Evolutionary conservation across 2,113 vertebrate genomes (phyloP).

Genomic region (Hippocampus guttulatus): DNA sequence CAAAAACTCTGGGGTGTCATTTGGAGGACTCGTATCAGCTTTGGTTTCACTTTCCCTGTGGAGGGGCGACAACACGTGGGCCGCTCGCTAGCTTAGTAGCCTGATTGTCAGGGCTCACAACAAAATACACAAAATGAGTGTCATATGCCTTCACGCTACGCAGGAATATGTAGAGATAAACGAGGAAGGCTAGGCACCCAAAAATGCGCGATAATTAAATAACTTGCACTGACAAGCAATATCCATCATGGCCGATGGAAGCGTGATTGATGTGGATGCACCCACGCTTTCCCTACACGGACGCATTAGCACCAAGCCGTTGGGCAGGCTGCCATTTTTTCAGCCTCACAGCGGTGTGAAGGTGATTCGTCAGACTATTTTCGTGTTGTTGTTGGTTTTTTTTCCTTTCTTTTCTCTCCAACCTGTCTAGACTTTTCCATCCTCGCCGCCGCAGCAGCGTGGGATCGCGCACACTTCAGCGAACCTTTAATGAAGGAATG

Average conservation of each 20-base stretch:
- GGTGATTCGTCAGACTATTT: slow-evolving; percentile 40
- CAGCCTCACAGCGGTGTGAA: slow-evolving; percentile 36
- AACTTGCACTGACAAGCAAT: neutral
- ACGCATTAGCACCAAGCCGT: neutral
- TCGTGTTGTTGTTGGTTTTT: neutral
- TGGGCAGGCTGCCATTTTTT: neutral
- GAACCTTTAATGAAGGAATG: slow-evolving; percentile 58
- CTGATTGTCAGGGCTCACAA: slow-evolving; percentile 11
- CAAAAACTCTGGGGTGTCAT: neutral
- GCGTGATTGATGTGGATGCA: slow-evolving; percentile 4
- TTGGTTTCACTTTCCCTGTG: slow-evolving; percentile 11
- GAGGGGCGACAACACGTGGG: slow-evolving; percentile 1
- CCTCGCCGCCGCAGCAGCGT: slow-evolving; percentile 25
- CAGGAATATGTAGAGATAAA: neutral
- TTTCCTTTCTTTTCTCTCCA: neutral
- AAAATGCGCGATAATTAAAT: neutral
- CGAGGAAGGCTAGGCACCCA: neutral
- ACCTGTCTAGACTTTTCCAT: slow-evolving; percentile 46
- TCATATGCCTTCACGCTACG: too few species aligned
- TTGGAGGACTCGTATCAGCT: slow-evolving; percentile 5
- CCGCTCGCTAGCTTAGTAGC: neutral
- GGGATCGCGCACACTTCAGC: slow-evolving; percentile 43
- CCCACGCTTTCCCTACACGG: neutral
- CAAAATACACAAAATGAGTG: neutral
- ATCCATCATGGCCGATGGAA: slow-evolving; percentile 11